These are phyloP conservation scores for Ephestia elutella DNA, from an alignment of 1,140 invertebrate species.

Conservation along the genomic window DNA sequence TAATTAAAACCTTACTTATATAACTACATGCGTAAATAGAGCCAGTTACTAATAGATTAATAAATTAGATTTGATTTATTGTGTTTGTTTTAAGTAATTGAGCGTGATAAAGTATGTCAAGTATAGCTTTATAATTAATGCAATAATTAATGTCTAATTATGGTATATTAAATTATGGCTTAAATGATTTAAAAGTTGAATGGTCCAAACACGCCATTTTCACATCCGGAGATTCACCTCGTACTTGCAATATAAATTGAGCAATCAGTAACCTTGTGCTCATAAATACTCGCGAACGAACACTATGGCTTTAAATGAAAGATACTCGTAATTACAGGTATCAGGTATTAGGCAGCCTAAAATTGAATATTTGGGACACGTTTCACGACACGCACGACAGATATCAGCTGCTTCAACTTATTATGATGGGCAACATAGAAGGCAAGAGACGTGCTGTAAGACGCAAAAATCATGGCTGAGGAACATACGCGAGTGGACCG, in stretches of 20 bases:
- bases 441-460: no score
- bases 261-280: neutral
- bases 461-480: no score
- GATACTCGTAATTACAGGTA: no score
- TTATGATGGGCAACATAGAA: no score
- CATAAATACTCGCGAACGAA: conserved; percentile 6
- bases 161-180: neutral
- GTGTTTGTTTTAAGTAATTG: neutral
- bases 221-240: conserved; percentile 13
- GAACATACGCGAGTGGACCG: no score
- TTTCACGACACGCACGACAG: no score
- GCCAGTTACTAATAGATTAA: neutral
- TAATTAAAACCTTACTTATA: no score
- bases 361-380: no score
- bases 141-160: neutral
- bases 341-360: no score
- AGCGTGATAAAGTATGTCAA: neutral
- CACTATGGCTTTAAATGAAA: no score
- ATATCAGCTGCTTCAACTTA: no score
- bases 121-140: neutral
- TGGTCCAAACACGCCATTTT: neutral
- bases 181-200: neutral
- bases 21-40: no score
- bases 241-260: conserved; percentile 2
- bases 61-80: neutral